Evolutionary conservation across 2,113 vertebrate species (phyloP), one percentile per base, ranked within the genome.

Genomic region (Probosciger aterrimus): DNA sequence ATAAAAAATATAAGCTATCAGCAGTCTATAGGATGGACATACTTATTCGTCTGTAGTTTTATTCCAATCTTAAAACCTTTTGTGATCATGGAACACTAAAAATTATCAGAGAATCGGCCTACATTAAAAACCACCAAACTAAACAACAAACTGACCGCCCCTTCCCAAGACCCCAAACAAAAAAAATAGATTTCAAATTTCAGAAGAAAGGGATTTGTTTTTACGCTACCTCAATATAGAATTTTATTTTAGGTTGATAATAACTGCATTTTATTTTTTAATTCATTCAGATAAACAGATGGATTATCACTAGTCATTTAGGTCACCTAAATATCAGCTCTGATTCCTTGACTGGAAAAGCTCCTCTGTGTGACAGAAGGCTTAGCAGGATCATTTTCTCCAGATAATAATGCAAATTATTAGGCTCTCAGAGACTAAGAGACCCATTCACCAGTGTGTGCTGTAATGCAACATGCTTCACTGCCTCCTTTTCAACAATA

Each of bases 261-360:
- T 4, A 57, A 69, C 14, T 47, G 19, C 7, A 23, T 55, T 79
- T 93, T 84, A 49, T 75, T 82, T 76, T 41, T 59, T 35, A 35
- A 35, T 59, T 13, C 37, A 31, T 70, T 53, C 2, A 5, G 28
- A 79, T 76, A 87, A 85, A 71, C 49, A 24, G 49, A 82, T 5
- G 2, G 35, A 62, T 95, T 82, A 62, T 39, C 74, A 82, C 23
- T 88, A 92, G 81, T 79, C 91, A 95, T 95, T 95, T 95, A 97
- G 88, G 95, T 95, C 91, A 96, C 86, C 76, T 81, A 94, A 92
- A 92, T 96, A 69, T 47, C 73, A 94, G 39, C 35, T 94, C 60
- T 41, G 73, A 93, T 46, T 67, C 43, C 70, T 28, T 74, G 52
- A 55, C 60, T 88, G 86, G 68, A 87, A 91, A 73, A 76, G 46